A percentile compares a stretch with the other conserved stretches of the same genome.
Evolutionary conservation across 1,140 invertebrate genomes (phyloP).

Genomic region (Laodelphax striatellus): DNA sequence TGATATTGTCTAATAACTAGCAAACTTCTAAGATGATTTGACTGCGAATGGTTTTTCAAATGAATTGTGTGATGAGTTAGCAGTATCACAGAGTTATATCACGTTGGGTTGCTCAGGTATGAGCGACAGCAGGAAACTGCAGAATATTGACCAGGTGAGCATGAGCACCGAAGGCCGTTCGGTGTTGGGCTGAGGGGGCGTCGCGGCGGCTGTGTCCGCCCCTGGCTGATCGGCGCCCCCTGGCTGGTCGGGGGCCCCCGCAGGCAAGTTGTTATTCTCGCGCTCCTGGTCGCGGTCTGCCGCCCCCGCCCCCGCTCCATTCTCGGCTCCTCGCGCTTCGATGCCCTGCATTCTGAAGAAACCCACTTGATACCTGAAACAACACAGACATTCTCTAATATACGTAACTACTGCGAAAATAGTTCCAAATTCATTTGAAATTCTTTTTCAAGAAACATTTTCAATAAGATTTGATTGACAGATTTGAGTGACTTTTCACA

Average conservation of each 20-base stretch:
- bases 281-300: conserved; percentile 32
- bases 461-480: too few species aligned
- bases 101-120: conserved; percentile 58
- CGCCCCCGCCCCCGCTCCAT: conserved; percentile 36
- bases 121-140: conserved; percentile 62
- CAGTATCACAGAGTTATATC: conserved; percentile 30
- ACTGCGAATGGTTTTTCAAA: too few species aligned
- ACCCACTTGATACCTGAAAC: conserved; percentile 49
- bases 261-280: conserved; percentile 26
- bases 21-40: too few species aligned
- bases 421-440: too few species aligned
- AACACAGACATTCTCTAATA: conserved; percentile 8
- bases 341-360: conserved; percentile 43
- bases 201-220: conserved; percentile 10
- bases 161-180: conserved; percentile 44
- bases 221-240: conserved; percentile 1
- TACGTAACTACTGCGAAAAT: too few species aligned
- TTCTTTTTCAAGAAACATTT: too few species aligned
- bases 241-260: conserved; percentile 18
- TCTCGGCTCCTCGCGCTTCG: conserved; percentile 36
- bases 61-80: background rate
- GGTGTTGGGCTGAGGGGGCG: conserved; percentile 21
- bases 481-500: too few species aligned
- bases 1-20: too few species aligned
- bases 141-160: conserved; percentile 62